Evolutionary conservation across 2,797 vertebrate genomes (phyloP), one percentile per base, ranked within the genome.

Genomic region (Cetoscarus ocellatus): DNA sequence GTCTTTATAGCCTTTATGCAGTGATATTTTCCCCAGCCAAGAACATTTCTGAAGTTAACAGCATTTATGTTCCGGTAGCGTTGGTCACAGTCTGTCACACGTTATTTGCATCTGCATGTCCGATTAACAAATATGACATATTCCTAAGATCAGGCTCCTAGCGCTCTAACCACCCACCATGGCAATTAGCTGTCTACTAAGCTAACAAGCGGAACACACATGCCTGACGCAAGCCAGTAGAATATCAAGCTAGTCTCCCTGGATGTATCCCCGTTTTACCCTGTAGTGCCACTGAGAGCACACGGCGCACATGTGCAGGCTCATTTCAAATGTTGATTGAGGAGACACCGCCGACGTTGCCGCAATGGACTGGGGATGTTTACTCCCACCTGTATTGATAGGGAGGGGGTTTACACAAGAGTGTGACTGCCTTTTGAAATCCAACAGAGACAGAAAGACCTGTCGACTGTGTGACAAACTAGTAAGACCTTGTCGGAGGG

Each of bases 171-270:
- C 93, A 91, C 91, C 92, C 93, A 93, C 93, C 86, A 90, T 87
- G 90, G 91, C 91, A 92, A 93, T 93, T 93, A 92, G 82, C 90
- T 91, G 91, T 92, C 91, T 89, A 90, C 91, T 92, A 92, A 93
- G 89, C 91, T 93, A 94, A 94, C 88, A 90, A 77, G 90, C 92
- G 82, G 83, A 87, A 90, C 89, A 90, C 87, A 86, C 90, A 91
- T 84, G 93, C 89, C 90, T 94, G 93, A 94, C 81, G 93, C 91
- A 94, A 94, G 88, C 86, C 84, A 88, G 87, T 73, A 80, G 82
- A 85, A 90, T 86, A 85, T 82, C 84, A 81, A 91, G 89, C 86
- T 61, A 71, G 80, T 87, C 79, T 82, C 68, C 7, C 79, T 60
- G 36, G 67, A 88, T 70, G 85, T 79, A 74, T 87, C 87, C 84